These are phyloP conservation scores for Aegotheles bennettii DNA, from an alignment of 2,113 vertebrate genomes.

Conservation along the genomic window DNA sequence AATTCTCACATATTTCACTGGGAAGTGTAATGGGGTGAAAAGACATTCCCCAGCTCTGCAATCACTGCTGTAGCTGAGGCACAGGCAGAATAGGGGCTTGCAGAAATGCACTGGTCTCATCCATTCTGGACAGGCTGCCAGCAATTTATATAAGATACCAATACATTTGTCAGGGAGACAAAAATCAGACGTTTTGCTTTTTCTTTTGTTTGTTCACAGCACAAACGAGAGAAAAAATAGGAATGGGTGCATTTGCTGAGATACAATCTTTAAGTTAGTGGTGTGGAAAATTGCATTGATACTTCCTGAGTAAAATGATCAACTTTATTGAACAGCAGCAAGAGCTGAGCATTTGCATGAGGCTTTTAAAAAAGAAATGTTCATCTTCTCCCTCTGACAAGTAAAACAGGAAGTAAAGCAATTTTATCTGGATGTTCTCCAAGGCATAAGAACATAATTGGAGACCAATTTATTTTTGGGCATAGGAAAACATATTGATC, in stretches of 20 bases:
- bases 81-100: neutral
- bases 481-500: neutral
- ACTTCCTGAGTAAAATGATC: constrained; percentile 32
- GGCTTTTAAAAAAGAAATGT: neutral
- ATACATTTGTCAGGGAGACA: neutral
- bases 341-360: constrained; percentile 35
- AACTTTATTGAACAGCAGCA: constrained; percentile 51
- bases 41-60: constrained; percentile 2
- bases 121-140: neutral
- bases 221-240: neutral
- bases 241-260: neutral
- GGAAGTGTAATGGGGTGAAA: constrained; percentile 66
- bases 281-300: constrained; percentile 63
- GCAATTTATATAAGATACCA: neutral
- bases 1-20: constrained; percentile 51
- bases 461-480: neutral
- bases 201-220: neutral
- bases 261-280: constrained; percentile 40
- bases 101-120: neutral
- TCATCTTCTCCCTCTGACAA: neutral
- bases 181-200: neutral
- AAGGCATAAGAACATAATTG: neutral
- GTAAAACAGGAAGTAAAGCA: neutral
- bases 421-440: neutral
- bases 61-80: neutral